Percentiles rank a stretch among this genome's conserved stretches.
phyloP scores from a whole-genome alignment of 1,140 invertebrate genomes.

The Panulirus ornatus region DNA sequence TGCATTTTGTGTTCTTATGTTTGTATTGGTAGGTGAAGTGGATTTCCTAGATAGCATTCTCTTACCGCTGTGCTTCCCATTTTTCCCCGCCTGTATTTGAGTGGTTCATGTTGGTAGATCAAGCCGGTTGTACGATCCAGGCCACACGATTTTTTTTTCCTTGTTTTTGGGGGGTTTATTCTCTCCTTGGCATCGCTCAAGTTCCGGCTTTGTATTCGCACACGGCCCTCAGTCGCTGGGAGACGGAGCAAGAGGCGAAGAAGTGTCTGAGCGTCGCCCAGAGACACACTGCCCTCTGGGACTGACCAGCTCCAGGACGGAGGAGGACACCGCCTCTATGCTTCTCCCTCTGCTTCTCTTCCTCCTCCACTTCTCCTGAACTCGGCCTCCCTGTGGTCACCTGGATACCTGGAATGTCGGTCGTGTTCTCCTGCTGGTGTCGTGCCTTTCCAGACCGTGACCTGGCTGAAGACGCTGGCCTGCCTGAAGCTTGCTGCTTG shows the following conservation, averaged over 20 bases:
- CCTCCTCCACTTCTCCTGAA: too few species aligned
- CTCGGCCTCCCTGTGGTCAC: too few species aligned
- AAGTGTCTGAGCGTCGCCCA: conserved; percentile 1
- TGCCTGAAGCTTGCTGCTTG: too few species aligned
- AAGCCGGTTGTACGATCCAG: background rate
- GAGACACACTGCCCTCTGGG: background rate
- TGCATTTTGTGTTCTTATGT: too few species aligned
- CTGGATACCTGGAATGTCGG: too few species aligned
- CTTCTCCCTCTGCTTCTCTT: too few species aligned
- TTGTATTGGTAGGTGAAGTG: background rate
- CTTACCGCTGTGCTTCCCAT: background rate
- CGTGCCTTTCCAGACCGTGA: too few species aligned
- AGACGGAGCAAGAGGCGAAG: background rate
- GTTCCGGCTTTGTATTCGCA: background rate
- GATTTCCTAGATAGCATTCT: background rate
- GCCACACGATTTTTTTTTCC: background rate
- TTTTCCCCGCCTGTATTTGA: background rate
- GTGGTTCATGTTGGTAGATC: background rate
- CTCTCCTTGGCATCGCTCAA: background rate
- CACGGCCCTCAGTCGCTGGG: background rate
- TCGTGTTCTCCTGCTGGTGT: too few species aligned
- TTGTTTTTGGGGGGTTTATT: background rate
- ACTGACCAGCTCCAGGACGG: background rate
- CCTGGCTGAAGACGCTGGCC: too few species aligned
- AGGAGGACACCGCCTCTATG: too few species aligned